Percentiles rank a stretch among this genome's conserved stretches.
Conservation (phyloP, 2,113 vertebrate genomes). For the Hippolais icterina region DNA sequence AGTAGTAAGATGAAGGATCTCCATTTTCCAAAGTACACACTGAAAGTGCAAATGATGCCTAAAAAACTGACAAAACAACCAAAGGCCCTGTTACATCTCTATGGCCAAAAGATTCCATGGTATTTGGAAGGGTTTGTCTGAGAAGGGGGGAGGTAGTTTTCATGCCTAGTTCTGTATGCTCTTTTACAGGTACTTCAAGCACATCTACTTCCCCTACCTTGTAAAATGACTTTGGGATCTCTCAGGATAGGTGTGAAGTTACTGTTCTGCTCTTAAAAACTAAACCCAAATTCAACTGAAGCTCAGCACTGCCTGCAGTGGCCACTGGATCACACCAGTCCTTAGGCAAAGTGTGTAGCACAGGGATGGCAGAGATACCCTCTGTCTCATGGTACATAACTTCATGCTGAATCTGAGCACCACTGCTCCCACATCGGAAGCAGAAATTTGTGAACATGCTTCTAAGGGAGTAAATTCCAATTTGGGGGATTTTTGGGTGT, state of each 20-base stretch:
- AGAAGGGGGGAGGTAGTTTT: neutral
- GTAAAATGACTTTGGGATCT: neutral
- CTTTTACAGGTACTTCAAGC: neutral
- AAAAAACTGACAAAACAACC: neutral
- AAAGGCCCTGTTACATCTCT: neutral
- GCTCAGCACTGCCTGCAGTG: neutral
- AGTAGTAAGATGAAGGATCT: neutral
- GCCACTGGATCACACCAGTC: neutral
- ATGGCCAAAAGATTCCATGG: neutral
- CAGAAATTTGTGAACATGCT: accelerated
- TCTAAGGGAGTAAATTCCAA: neutral
- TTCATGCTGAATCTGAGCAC: neutral
- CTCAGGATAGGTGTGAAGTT: neutral
- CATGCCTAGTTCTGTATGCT: neutral
- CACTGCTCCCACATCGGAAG: neutral
- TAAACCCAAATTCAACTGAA: neutral
- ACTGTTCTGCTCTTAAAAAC: neutral
- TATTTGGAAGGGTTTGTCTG: neutral
- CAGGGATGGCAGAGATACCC: neutral
- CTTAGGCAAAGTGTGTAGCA: neutral
- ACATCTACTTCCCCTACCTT: neutral
- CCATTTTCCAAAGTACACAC: neutral
- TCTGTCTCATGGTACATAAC: neutral
- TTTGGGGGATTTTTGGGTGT: accelerated
- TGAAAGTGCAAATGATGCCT: neutral